Conservation (phyloP, 2,888 invertebrate species). For the Orthosia gothica region DNA sequence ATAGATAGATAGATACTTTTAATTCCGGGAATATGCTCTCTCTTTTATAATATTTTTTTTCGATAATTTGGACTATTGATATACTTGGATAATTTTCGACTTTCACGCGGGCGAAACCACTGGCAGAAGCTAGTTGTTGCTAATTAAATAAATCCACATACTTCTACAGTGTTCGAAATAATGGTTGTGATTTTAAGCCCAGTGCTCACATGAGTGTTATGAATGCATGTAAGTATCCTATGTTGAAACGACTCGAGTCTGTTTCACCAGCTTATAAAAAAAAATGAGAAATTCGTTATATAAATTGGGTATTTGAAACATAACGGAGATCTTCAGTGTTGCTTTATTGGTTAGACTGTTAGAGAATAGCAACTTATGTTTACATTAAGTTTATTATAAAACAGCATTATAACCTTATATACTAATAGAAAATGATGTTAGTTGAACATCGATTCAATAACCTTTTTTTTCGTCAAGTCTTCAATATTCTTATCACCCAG, state of each 20-base stretch:
- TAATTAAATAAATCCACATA: background rate
- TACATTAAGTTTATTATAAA: background rate
- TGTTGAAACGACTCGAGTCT: background rate
- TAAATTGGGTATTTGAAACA: conserved; percentile 7
- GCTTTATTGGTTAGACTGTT: background rate
- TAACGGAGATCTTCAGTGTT: background rate
- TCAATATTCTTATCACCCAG: too few relatives aligned
- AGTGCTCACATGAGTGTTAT: conserved; percentile 13
- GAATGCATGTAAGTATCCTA: conserved; percentile 1
- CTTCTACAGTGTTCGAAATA: conserved; percentile 15
- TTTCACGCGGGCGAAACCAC: too few relatives aligned
- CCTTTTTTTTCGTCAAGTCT: too few relatives aligned
- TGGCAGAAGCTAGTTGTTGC: too few relatives aligned
- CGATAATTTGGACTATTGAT: too few relatives aligned
- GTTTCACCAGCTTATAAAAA: conserved; percentile 34
- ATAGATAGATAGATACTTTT: too few relatives aligned
- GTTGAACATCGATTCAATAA: too few relatives aligned
- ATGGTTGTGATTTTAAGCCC: conserved; percentile 45
- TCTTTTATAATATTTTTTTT: too few relatives aligned
- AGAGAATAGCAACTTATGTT: background rate
- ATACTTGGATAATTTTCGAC: too few relatives aligned
- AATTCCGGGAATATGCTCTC: too few relatives aligned
- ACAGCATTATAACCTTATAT: too few relatives aligned
- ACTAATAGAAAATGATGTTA: too few relatives aligned
- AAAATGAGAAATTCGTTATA: background rate